Evolutionary conservation across 2,888 invertebrate species (phyloP), one percentile per base, ranked within the genome.

Genomic region (Drosophila subsilvestris): DNA sequence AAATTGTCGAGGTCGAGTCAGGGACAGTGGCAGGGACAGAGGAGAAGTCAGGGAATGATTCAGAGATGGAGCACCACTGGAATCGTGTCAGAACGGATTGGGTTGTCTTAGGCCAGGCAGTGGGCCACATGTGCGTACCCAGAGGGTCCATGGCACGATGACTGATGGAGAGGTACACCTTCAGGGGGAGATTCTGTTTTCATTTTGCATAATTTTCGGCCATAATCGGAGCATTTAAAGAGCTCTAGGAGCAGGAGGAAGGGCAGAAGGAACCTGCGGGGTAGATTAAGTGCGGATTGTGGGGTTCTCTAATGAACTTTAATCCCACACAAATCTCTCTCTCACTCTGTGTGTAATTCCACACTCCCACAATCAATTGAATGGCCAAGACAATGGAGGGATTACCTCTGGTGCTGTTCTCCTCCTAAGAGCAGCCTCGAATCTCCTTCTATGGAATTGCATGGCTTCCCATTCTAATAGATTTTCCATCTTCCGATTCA

Each of bases 21-120:
- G 42, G 29, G 22, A 50, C 20, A 58, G 29, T 12, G 14, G 18
- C 61, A n/a, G n/a, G n/a, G n/a, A 43, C 61, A 48, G 45, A n/a
- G 74, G 3, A 20, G 17, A 17, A 44, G 44, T 37, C 12, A 42
- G 43, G 32, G 32, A 32, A 32, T 12, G 45, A 14, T 1, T 5
- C 47, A 17, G 55, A 74, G 84, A 60, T 62, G 71, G 68, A 68
- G 59, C 89, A 74, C 81, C 80, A 88, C 83, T 83, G 89, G 75
- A 84, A 63, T 67, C 65, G 65, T 88, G 84, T 76, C 81, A 74
- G 72, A 78, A 76, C 47, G 75, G 74, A 63, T 86, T 63, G 65
- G 66, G 72, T 69, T 74, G 68, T 74, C 71, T 75, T 54, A 53
- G 76, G 42, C 59, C 58, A 53, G 59, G n/a, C 37, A 27, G 25